phyloP scores from a whole-genome alignment of 2,797 vertebrate genomes.

The Clangula hyemalis region DNA sequence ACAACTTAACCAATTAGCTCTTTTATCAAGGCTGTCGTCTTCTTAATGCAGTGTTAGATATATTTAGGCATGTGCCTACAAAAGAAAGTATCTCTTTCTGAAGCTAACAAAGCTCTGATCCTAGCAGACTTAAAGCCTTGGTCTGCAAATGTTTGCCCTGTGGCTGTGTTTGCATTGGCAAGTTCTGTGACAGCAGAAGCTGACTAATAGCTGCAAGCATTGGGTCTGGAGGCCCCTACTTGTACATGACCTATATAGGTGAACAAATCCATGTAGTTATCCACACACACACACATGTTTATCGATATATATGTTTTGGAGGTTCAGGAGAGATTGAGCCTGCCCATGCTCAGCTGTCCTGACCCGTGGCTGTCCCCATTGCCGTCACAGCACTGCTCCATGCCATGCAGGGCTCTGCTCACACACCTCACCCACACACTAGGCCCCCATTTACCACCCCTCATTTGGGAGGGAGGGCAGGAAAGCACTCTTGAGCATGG shows the following conservation, averaged over 20 bases:
- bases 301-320: neutral
- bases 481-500: neutral
- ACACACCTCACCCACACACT: neutral
- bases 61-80: slow-evolving; percentile 10
- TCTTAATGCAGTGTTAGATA: slow-evolving; percentile 30
- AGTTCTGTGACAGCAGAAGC: neutral
- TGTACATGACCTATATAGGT: neutral
- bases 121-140: neutral
- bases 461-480: neutral
- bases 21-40: neutral
- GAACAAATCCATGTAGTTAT: neutral
- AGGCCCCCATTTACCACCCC: neutral
- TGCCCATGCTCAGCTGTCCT: neutral
- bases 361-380: neutral
- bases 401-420: neutral
- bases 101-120: slow-evolving; percentile 5
- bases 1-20: slow-evolving; percentile 31
- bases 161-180: neutral
- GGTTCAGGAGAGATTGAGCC: neutral
- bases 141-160: neutral
- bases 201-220: neutral
- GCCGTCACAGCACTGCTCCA: accelerated
- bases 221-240: neutral
- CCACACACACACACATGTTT: accelerated
- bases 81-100: neutral